Conservation (phyloP, 2,888 invertebrate species). For the Phengaris alcon region DNA sequence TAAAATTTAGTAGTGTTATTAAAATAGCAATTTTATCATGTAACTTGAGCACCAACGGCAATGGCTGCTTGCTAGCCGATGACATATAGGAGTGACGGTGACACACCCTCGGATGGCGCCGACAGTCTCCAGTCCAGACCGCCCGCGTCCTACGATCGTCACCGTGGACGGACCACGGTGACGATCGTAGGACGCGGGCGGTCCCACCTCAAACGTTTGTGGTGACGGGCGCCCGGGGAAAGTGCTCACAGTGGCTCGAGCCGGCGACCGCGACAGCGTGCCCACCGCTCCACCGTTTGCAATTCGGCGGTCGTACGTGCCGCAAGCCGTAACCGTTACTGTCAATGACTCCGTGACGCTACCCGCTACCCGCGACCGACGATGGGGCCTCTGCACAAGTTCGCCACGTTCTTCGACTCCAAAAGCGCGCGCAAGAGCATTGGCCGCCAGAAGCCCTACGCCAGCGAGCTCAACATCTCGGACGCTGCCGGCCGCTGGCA, state of each 20-base stretch:
- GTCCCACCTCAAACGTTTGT: neutral
- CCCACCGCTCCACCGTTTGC: neutral
- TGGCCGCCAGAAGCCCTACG: constrained; percentile 73
- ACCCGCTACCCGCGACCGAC: constrained; percentile 23
- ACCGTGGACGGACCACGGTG: too few relatives aligned
- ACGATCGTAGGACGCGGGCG: too few relatives aligned
- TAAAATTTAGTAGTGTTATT: too few relatives aligned
- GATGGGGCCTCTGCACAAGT: constrained; percentile 81
- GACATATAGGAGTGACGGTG: too few relatives aligned
- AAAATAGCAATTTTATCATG: too few relatives aligned
- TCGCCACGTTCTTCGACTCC: constrained; percentile 81
- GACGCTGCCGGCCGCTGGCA: constrained; percentile 37
- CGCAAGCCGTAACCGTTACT: constrained; percentile 1
- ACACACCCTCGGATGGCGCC: too few relatives aligned
- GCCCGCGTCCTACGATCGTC: too few relatives aligned
- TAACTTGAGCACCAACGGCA: too few relatives aligned
- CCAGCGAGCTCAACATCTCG: constrained; percentile 78
- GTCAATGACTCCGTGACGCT: constrained; percentile 12
- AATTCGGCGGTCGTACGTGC: neutral
- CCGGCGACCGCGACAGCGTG: constrained; percentile 29
- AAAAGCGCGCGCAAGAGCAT: constrained; percentile 68
- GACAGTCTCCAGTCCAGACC: too few relatives aligned
- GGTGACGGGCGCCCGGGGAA: constrained; percentile 26
- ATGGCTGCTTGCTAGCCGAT: too few relatives aligned
- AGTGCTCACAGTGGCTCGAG: constrained; percentile 32